phyloP scores from a whole-genome alignment of 2,797 vertebrate genomes.

The Gymnothorax javanicus region DNA sequence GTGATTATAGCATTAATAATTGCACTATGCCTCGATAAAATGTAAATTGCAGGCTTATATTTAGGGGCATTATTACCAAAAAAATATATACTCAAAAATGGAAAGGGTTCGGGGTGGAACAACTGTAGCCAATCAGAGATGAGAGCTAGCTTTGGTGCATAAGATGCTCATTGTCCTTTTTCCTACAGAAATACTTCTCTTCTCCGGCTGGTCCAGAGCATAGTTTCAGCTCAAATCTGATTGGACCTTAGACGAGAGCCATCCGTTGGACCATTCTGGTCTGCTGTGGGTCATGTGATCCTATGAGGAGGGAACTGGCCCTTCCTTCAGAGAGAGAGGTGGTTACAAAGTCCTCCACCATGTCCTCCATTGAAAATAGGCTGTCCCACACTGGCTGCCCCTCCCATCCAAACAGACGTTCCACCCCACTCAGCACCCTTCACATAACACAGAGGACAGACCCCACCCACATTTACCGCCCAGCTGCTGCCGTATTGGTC shows the following conservation, averaged over 20 bases:
- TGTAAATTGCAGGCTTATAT: constrained; percentile 84
- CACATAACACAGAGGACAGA: background rate
- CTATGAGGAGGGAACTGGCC: constrained; percentile 26
- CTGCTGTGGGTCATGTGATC: constrained; percentile 33
- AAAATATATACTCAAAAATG: constrained; percentile 49
- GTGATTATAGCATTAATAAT: constrained; percentile 90
- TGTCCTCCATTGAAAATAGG: constrained; percentile 6
- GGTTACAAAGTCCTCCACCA: background rate
- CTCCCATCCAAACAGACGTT: background rate
- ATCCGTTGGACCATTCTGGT: constrained; percentile 31
- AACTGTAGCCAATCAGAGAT: constrained; percentile 62
- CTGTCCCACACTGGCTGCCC: constrained; percentile 15
- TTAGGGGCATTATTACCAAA: constrained; percentile 64
- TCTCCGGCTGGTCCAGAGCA: constrained; percentile 50
- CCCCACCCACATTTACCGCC: background rate
- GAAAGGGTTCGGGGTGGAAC: constrained; percentile 52
- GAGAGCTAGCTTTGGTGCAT: constrained; percentile 74
- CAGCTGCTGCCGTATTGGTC: constrained; percentile 18
- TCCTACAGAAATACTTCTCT: constrained; percentile 44
- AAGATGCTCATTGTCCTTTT: constrained; percentile 56
- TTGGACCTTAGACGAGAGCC: constrained; percentile 43
- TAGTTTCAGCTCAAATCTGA: constrained; percentile 46
- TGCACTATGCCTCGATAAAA: constrained; percentile 87
- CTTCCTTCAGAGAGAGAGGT: background rate
- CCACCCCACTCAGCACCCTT: background rate